Evolutionary conservation across 2,888 invertebrate species (phyloP).

Genomic region (Ormyrus nitidulus): DNA sequence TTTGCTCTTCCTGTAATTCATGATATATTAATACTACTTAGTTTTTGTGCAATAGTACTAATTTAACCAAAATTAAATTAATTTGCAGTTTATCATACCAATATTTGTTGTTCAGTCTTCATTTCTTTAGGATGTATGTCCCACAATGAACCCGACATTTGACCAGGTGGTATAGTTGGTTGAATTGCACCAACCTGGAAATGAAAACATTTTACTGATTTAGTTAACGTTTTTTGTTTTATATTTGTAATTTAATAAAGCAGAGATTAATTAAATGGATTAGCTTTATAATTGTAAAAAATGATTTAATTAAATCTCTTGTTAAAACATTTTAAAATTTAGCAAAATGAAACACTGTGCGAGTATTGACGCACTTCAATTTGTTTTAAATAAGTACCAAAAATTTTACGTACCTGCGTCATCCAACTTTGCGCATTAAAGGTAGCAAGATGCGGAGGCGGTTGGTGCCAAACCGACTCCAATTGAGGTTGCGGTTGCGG

Average conservation of each 20-base stretch:
- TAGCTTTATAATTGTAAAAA: no score
- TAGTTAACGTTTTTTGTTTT: no score
- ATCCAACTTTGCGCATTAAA: constrained; percentile 72
- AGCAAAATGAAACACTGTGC: background rate
- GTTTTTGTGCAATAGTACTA: no score
- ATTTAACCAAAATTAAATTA: no score
- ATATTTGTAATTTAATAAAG: no score
- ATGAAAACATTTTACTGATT: background rate
- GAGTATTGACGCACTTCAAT: background rate
- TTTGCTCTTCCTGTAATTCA: constrained; percentile 73
- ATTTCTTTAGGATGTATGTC: constrained; percentile 74
- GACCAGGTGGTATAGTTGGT: constrained; percentile 71
- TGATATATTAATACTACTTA: constrained; percentile 64
- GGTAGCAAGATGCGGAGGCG: constrained; percentile 69
- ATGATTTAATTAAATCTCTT: background rate
- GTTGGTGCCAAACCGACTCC: constrained; percentile 72
- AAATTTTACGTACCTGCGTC: constrained; percentile 64
- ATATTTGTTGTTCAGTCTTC: constrained; percentile 76
- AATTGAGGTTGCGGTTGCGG: constrained; percentile 61
- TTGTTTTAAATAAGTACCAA: no score
- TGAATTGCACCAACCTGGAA: constrained; percentile 68
- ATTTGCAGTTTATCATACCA: constrained; percentile 66
- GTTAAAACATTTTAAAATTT: background rate
- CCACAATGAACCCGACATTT: constrained; percentile 72
- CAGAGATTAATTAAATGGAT: no score